A percentile compares a stretch with the other conserved stretches of the same genome.
These are phyloP conservation scores for Drosophila sp. DNA, from an alignment of 1,140 invertebrate genomes.

Conservation along the genomic window DNA sequence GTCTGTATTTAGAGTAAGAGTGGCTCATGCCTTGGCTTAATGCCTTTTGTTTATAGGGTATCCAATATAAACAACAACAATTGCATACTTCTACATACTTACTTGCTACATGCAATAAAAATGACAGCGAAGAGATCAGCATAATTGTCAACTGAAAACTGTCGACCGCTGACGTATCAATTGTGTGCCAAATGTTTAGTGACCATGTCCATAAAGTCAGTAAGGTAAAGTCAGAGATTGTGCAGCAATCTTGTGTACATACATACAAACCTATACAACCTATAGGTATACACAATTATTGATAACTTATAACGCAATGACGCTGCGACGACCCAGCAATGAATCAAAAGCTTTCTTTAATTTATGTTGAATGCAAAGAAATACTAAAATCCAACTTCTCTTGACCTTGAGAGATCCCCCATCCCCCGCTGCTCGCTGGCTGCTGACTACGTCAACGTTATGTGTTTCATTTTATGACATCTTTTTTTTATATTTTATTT, in stretches of 20 bases:
- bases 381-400: slow-evolving; percentile 39
- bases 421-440: background rate
- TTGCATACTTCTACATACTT: slow-evolving; percentile 16
- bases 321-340: slow-evolving; percentile 30
- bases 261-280: slow-evolving; percentile 3
- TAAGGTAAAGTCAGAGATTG: slow-evolving; percentile 28
- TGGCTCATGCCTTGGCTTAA: no score
- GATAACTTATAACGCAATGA: slow-evolving; percentile 41
- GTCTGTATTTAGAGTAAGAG: no score
- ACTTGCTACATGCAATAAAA: slow-evolving; percentile 24
- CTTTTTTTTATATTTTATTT: slow-evolving; percentile 23
- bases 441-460: slow-evolving; percentile 35
- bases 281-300: slow-evolving; percentile 40
- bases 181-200: slow-evolving; percentile 80
- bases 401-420: slow-evolving; percentile 60
- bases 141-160: slow-evolving; percentile 65
- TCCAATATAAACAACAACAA: slow-evolving; percentile 22
- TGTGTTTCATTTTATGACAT: slow-evolving; percentile 55
- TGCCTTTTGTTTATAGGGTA: background rate
- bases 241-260: slow-evolving; percentile 35
- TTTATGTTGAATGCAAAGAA: slow-evolving; percentile 12
- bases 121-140: slow-evolving; percentile 48
- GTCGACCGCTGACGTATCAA: slow-evolving; percentile 69
- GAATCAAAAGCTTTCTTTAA: slow-evolving; percentile 44
- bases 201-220: slow-evolving; percentile 66